Base-by-base conservation (phyloP, 2,797 vertebrate genomes). In the Eleutherodactylus coqui region DNA sequence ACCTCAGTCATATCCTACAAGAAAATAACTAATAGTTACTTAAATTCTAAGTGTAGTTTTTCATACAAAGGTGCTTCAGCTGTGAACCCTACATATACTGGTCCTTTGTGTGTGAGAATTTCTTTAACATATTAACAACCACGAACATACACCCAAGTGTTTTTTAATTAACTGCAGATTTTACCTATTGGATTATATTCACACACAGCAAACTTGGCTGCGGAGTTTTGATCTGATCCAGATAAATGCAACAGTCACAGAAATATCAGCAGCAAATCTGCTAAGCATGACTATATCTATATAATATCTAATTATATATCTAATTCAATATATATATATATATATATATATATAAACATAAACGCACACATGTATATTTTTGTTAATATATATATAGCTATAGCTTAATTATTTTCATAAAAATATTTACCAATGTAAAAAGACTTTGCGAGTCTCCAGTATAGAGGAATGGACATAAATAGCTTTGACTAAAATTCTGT, bases 11-110 rank as follows among this genome's bases (percentile, higher is more conserved):
- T 11, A 21, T 73, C 8, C 38, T 83, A 29, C 2, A 29, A 41
- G 69, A 27, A 38, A 82, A 55, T 38, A 70, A 83, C n/a, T 29
- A 51, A 82, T 27, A 49, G 1, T 38, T 14, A 80, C 36, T n/a
- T n/a, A 11, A 70, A 45, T 80, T 1, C 27, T 32, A 17, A 67
- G n/a, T 47, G 24, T 21, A 11, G n/a, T 62, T 29, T 29, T 64
- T 64, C 29, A 64, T 80, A 51, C n/a, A 11, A 47, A 64, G 38
- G 17, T 34, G 58, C 38, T 60, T 45, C 24, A 38, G 27, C 51
- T 38, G 36, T 78, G 47, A 29, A 60, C 17, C 19, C 16, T 29
- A 32, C 14, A 27, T 19, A 8, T 32, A 19, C 45, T 32, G 47
- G 45, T 29, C 4, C 4, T 27, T 27, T 45, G 16, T 19, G 19